Evolutionary conservation across 2,113 vertebrate genomes (phyloP).

Genomic region (Craseonycteris thonglongyai): DNA sequence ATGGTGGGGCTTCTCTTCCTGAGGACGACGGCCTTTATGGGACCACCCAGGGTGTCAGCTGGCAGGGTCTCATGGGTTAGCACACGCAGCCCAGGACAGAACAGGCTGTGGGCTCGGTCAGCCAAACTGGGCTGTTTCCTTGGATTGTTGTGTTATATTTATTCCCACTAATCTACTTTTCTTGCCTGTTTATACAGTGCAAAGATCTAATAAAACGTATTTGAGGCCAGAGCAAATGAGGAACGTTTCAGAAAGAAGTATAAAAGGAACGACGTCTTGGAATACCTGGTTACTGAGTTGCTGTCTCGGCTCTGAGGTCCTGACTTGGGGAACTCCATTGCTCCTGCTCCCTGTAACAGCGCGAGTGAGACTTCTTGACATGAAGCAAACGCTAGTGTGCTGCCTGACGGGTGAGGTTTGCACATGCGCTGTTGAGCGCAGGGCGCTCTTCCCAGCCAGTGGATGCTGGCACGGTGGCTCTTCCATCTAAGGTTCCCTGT

Average conservation of each 20-base stretch:
- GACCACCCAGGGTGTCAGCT: background rate
- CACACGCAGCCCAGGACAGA: background rate
- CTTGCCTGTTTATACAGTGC: conserved; percentile 48
- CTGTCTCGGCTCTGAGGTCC: background rate
- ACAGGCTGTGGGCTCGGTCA: background rate
- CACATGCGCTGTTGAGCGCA: background rate
- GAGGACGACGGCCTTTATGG: background rate
- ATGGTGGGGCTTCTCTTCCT: background rate
- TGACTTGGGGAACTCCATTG: background rate
- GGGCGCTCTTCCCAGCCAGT: background rate
- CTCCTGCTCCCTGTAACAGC: background rate
- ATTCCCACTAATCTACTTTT: conserved; percentile 49
- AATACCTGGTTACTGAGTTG: background rate
- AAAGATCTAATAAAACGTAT: conserved; percentile 47
- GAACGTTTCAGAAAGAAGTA: conserved; percentile 30
- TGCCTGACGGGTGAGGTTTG: background rate
- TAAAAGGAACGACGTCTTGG: background rate
- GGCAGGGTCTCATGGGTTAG: background rate
- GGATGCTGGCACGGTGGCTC: background rate
- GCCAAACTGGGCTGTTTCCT: conserved; percentile 10
- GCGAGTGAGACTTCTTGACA: background rate
- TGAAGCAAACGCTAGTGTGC: background rate
- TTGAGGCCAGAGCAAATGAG: conserved; percentile 12
- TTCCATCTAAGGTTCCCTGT: conserved; percentile 62
- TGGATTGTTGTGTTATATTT: conserved; percentile 48